phyloP scores from a whole-genome alignment of 2,888 invertebrate species.

The Stratiomys singularior region DNA sequence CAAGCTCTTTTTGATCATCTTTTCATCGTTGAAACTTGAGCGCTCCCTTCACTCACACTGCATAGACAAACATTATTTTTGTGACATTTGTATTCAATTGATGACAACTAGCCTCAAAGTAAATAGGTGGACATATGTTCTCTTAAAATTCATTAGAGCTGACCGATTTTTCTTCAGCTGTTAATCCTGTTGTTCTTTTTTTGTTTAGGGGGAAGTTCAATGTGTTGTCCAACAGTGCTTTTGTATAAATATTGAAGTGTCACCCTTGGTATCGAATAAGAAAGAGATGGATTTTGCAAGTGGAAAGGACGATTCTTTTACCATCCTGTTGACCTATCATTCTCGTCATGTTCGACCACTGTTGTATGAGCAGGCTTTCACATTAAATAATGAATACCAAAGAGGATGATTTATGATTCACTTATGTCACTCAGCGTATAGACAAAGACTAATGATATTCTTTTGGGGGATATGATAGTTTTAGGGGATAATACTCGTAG shows the following conservation, averaged over 20 bases:
- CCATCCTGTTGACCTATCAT: slow-evolving; percentile 34
- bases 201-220: not conserved
- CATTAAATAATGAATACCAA: slow-evolving; percentile 51
- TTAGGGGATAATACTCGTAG: slow-evolving; percentile 23
- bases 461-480: slow-evolving; percentile 19
- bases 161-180: slow-evolving; percentile 24
- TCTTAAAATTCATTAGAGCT: slow-evolving; percentile 51
- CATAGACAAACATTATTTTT: slow-evolving; percentile 31
- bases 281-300: slow-evolving; percentile 20
- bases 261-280: slow-evolving; percentile 25
- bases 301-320: not conserved
- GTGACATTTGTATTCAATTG: slow-evolving; percentile 54
- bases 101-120: slow-evolving; percentile 48
- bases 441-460: slow-evolving; percentile 52
- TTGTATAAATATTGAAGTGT: slow-evolving; percentile 6
- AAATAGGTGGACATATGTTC: slow-evolving; percentile 54
- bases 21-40: slow-evolving; percentile 33
- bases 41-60: slow-evolving; percentile 9
- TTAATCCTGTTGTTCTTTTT: not conserved
- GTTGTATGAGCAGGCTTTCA: slow-evolving; percentile 43
- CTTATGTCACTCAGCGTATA: slow-evolving; percentile 52
- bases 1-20: slow-evolving; percentile 1
- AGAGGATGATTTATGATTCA: slow-evolving; percentile 52
- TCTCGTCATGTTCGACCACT: slow-evolving; percentile 23
- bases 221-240: not conserved